These are phyloP conservation scores for Knipowitschia caucasica DNA, from an alignment of 2,797 vertebrate genomes.

Conservation along the genomic window DNA sequence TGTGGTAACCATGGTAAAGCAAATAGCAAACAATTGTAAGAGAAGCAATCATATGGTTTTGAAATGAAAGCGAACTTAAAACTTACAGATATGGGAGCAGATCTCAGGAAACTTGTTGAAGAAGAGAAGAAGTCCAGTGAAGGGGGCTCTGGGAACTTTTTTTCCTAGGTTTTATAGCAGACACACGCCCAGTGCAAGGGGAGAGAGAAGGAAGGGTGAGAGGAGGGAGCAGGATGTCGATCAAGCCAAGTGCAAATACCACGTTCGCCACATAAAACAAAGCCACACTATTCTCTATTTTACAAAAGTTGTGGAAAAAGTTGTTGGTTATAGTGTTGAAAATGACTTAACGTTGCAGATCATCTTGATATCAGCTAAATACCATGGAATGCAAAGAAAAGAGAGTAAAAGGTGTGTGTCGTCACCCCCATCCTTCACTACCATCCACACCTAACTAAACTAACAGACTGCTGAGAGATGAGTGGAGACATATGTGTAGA, in stretches of 20 bases:
- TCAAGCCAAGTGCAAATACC: constrained; percentile 4
- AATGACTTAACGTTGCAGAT: background rate
- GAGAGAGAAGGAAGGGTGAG: constrained; percentile 10
- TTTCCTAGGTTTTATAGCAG: constrained; percentile 46
- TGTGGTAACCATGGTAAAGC: too few relatives aligned
- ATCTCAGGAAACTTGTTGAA: background rate
- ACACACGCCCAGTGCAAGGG: constrained; percentile 53
- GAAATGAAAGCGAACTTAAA: too few relatives aligned
- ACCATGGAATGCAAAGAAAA: background rate
- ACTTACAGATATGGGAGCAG: constrained; percentile 44
- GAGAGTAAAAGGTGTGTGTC: background rate
- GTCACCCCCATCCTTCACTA: background rate
- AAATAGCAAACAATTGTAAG: background rate
- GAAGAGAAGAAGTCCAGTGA: background rate
- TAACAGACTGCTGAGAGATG: constrained; percentile 1
- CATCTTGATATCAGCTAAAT: background rate
- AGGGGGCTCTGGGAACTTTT: constrained; percentile 17
- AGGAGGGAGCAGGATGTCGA: background rate
- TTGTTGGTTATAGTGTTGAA: background rate
- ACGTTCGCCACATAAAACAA: background rate
- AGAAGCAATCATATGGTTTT: background rate
- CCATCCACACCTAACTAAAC: background rate
- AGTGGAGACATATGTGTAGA: too few relatives aligned
- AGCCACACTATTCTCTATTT: background rate
- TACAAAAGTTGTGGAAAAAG: too few relatives aligned